Percentiles rank a stretch among this genome's conserved stretches.
These are phyloP conservation scores for Caenorhabditis virilis DNA, from an alignment of 2,888 invertebrate species.

Conservation along the genomic window DNA sequence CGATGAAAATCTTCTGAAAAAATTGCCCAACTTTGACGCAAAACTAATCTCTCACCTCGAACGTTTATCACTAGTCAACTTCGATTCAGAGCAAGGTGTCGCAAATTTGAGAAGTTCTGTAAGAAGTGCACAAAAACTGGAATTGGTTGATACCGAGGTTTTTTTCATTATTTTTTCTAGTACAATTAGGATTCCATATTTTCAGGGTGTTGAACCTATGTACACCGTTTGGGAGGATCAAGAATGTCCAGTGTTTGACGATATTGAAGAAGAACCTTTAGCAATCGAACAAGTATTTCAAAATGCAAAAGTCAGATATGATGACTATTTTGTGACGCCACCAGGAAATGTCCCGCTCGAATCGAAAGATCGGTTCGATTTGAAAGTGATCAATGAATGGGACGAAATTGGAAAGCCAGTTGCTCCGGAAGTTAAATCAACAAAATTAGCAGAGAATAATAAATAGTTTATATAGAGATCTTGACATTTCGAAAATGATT, in stretches of 20 bases:
- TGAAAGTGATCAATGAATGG: slow-evolving; percentile 49
- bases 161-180: not conserved
- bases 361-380: slow-evolving; percentile 32
- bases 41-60: slow-evolving; percentile 46
- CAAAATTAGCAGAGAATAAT: slow-evolving; percentile 1
- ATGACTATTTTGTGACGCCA: slow-evolving; percentile 54
- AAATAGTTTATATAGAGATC: slow-evolving; percentile 2
- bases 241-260: slow-evolving; percentile 48
- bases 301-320: slow-evolving; percentile 36
- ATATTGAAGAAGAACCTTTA: slow-evolving; percentile 36
- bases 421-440: slow-evolving; percentile 22
- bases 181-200: not conserved
- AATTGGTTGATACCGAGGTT: slow-evolving; percentile 40
- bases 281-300: slow-evolving; percentile 34
- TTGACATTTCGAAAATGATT: not conserved
- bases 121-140: slow-evolving; percentile 37
- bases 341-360: slow-evolving; percentile 53
- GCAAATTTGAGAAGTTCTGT: slow-evolving; percentile 42
- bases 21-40: slow-evolving; percentile 37
- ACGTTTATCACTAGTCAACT: slow-evolving; percentile 44
- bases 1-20: slow-evolving; percentile 8
- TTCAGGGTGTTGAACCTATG: slow-evolving; percentile 39
- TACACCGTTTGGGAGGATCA: slow-evolving; percentile 48
- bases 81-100: slow-evolving; percentile 47
- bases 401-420: slow-evolving; percentile 34